Base-by-base conservation (phyloP, 1,140 invertebrate genomes). In the Drosophila pallidifrons region DNA sequence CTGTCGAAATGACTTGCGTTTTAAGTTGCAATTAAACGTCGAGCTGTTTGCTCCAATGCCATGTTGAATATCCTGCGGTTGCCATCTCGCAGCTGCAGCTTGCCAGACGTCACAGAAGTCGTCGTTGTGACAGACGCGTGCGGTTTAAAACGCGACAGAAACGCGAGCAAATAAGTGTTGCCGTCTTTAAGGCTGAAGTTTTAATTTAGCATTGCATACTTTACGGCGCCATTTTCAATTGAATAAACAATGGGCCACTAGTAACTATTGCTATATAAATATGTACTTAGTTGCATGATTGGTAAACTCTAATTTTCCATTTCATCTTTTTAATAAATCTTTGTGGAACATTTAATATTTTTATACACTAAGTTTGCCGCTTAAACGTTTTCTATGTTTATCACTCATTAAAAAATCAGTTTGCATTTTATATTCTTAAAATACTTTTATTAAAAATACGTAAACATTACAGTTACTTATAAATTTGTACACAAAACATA, bases 401-500 rank as follows among this genome's bases (percentile, higher is more conserved):
- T 4, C 35, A 7, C 1, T 38, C 35, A 38, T 8, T 8, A 38
- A 10, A 38, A 38, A 51, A 7, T 13, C 2, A 51, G 6, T 51
- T 13, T 41, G 5, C 1, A 11, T 38, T 35, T 13, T 20, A 59
- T 59, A 54, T 35, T 35, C 82, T 86, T 86, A 86, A 46, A 57
- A 78, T 72, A 79, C n/a, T 52, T 87, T 88, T 83, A 83, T 88
- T 88, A 79, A 83, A 73, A 38, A 74, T 85, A 70, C 41, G 57
- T 75, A 77, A 83, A 80, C 57, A 63, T 64, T 83, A 75, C 75
- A 68, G 35, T 82, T 68, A 79, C 45, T 61, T 59, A 71, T 80
- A 88, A 81, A 88, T 88, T 88, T 88, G 83, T 88, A 88, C 83
- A 89, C 75, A 86, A 54, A 80, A 75, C 79, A 87, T 72, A 79